Base-by-base conservation (phyloP, 2,888 invertebrate species). In the Drosophila kambysellisi region DNA sequence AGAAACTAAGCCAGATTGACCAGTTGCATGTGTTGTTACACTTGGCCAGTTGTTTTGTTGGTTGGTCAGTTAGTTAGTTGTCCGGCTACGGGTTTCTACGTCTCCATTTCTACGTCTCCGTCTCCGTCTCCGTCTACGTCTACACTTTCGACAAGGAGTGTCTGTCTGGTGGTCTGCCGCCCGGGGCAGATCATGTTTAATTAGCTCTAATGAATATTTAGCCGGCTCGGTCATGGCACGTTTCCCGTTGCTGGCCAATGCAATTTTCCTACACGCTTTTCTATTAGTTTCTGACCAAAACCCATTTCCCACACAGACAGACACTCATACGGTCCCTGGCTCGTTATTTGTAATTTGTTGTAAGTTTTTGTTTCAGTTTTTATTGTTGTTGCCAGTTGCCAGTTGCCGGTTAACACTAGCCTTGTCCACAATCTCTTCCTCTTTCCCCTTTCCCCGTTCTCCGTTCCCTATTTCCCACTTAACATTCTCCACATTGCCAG, bases 181-280 rank as follows among this genome's bases (percentile, higher is more conserved):
- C 71, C 59, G 70, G 70, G 76, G 74, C 84, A 72, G 89, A 87
- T 90, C 87, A 82, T 82, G 83, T 83, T 82, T 90, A 88, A 86
- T 84, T 88, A 89, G 82, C 79, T 74, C 86, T 90, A 89, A 89
- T 88, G 90, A 89, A 90, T 89, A 83, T 89, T 88, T 86, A 74
- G 85, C 74, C 69, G 66, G 64, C 58, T 73, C 62, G 67, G 67
- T 63, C 67, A 59, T 58, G 70, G 75, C 71, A 74, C 77, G 79
- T 75, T 74, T 74, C 41, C 53, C 53, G 52, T 62, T 68, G 62
- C 63, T 51, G 71, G 67, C 62, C 75, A 80, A 80, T 82, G 73
- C 76, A 79, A 87, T 82, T 86, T 84, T 76, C 81, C 81, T 72
- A 79, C 83, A 88, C 67, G 86, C 70, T 82, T 80, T 83, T 83